Evolutionary conservation across 2,113 vertebrate genomes (phyloP).

Genomic region (Apteryx owenii): DNA sequence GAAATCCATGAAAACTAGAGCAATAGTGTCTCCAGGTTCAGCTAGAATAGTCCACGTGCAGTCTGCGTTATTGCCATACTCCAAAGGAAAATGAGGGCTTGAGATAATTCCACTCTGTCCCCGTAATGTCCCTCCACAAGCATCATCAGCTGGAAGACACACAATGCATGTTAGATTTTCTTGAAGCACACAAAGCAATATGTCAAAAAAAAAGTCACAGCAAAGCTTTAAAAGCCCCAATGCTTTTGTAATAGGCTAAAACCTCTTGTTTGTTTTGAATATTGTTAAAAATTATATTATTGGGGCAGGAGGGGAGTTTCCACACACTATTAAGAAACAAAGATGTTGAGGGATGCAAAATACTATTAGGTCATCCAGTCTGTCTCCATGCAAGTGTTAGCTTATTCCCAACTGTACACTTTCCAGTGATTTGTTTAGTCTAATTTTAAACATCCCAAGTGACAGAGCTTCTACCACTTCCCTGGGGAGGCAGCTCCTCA

Average conservation of each 20-base stretch:
- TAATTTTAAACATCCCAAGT: neutral
- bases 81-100: constrained; percentile 93
- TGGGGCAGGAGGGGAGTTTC: no score
- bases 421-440: neutral
- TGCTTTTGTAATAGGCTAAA: neutral
- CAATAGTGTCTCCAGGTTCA: constrained; percentile 96
- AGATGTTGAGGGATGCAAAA: neutral
- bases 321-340: neutral
- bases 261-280: neutral
- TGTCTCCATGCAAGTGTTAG: neutral
- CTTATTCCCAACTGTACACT: neutral
- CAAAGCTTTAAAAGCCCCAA: neutral
- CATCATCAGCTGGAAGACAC: constrained; percentile 87
- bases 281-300: neutral
- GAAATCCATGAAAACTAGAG: constrained; percentile 96
- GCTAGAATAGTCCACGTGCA: constrained; percentile 99
- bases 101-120: constrained; percentile 97
- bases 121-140: constrained; percentile 93
- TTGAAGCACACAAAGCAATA: neutral
- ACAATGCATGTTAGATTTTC: neutral
- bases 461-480: neutral
- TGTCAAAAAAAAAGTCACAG: neutral
- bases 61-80: constrained; percentile 96
- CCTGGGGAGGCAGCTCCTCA: neutral
- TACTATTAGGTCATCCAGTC: neutral